Conservation (phyloP, 30 jellyfish, hydroid and myxozoan species). For the Sanderia malayensis region DNA sequence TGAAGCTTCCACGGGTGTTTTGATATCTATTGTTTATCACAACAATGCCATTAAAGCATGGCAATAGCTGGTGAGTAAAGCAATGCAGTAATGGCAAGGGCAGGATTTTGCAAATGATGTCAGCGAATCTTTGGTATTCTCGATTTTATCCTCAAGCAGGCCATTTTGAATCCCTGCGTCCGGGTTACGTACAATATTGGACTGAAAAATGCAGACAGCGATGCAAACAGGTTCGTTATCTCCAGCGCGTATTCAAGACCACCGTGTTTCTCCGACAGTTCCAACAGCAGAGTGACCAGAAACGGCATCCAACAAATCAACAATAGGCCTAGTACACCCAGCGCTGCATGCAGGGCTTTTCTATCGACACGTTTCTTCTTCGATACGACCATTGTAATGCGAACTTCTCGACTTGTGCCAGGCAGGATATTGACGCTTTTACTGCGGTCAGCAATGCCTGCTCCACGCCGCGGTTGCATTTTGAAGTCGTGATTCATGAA, state of each 20-base stretch:
- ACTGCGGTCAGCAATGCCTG: no score
- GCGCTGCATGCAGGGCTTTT: constrained; percentile 7
- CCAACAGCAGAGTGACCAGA: not conserved
- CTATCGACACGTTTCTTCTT: constrained; percentile 5
- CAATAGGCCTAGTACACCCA: not conserved
- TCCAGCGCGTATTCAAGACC: constrained; percentile 6
- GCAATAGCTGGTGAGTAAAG: no score
- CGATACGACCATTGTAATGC: constrained; percentile 3
- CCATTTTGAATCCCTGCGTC: constrained; percentile 23
- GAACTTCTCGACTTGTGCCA: constrained; percentile 8
- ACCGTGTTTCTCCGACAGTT: not conserved
- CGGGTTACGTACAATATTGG: constrained; percentile 13
- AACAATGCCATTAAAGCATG: no score
- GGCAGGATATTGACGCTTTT: no score
- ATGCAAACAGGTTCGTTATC: constrained; percentile 1
- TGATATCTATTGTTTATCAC: no score
- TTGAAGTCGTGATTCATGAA: no score
- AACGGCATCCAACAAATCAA: constrained; percentile 20
- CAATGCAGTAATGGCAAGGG: no score
- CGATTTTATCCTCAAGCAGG: not conserved
- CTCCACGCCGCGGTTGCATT: no score
- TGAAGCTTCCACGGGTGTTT: no score
- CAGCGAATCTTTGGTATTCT: no score
- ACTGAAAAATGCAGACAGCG: constrained; percentile 7
- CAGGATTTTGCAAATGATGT: no score